These are phyloP conservation scores for Tinea pellionella DNA, from an alignment of 2,888 invertebrate species.

Conservation along the genomic window DNA sequence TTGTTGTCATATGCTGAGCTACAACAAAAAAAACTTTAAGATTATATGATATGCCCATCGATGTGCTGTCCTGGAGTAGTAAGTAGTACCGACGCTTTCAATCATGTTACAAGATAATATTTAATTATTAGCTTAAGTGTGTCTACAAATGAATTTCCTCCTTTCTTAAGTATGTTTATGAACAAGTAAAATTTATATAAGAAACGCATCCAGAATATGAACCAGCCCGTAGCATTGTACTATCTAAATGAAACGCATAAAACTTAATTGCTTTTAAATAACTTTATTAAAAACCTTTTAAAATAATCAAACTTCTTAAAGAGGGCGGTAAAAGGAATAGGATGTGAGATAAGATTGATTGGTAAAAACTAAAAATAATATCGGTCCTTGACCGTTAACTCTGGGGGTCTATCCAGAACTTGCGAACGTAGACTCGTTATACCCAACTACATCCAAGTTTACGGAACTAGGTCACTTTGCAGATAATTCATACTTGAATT, in stretches of 20 bases:
- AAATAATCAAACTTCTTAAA: conserved; percentile 31
- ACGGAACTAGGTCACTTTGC: no score
- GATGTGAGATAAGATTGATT: neutral
- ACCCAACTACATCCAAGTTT: no score
- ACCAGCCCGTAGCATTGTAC: neutral
- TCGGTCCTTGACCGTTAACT: no score
- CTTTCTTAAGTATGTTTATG: neutral
- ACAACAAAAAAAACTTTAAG: no score
- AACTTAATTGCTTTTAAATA: conserved; percentile 41
- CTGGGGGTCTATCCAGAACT: no score
- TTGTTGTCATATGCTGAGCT: no score
- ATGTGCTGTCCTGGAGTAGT: no score
- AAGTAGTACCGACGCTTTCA: no score
- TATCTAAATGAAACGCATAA: conserved; percentile 42
- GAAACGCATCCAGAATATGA: neutral
- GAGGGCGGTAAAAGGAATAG: neutral
- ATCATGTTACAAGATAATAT: no score
- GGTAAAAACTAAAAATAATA: neutral
- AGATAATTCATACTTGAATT: no score
- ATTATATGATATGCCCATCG: no score
- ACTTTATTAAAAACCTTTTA: conserved; percentile 41
- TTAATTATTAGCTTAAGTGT: neutral
- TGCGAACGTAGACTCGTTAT: no score
- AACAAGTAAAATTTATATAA: neutral
- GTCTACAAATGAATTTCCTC: neutral